phyloP scores from a whole-genome alignment of 2,113 vertebrate species.

The Dendropsophus ebraccatus region DNA sequence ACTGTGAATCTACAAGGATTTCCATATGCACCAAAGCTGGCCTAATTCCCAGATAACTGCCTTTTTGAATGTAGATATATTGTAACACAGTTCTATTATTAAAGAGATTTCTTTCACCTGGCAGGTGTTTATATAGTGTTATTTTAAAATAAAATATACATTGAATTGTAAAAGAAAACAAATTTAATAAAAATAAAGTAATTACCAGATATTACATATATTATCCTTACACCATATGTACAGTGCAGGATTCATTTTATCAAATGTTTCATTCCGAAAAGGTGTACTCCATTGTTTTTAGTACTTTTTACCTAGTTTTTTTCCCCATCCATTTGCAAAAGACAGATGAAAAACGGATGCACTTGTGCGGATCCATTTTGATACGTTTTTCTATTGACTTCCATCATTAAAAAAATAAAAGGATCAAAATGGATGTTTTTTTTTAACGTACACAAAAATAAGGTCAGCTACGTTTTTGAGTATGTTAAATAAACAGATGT shows the following conservation, averaged over 20 bases:
- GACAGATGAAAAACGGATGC: too few relatives aligned
- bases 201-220: background rate
- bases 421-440: too few relatives aligned
- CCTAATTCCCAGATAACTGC: slow-evolving; percentile 49
- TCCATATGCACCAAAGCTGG: slow-evolving; percentile 53
- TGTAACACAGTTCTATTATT: slow-evolving; percentile 38
- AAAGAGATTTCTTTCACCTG: slow-evolving; percentile 46
- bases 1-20: slow-evolving; percentile 56
- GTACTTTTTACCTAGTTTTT: background rate
- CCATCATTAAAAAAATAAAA: too few relatives aligned
- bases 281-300: background rate
- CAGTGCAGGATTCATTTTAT: background rate
- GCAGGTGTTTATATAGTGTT: slow-evolving; percentile 51
- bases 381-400: too few relatives aligned
- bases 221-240: too few relatives aligned
- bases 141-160: slow-evolving; percentile 18
- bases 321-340: too few relatives aligned
- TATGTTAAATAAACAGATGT: too few relatives aligned
- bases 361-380: too few relatives aligned
- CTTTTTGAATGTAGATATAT: slow-evolving; percentile 44
- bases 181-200: background rate
- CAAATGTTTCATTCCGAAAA: background rate
- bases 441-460: too few relatives aligned
- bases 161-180: slow-evolving; percentile 4
- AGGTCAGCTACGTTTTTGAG: too few relatives aligned